Percentiles rank a stretch among this genome's conserved stretches.
Conservation (phyloP, 2,888 invertebrate genomes). For the Hermodice carunculata region DNA sequence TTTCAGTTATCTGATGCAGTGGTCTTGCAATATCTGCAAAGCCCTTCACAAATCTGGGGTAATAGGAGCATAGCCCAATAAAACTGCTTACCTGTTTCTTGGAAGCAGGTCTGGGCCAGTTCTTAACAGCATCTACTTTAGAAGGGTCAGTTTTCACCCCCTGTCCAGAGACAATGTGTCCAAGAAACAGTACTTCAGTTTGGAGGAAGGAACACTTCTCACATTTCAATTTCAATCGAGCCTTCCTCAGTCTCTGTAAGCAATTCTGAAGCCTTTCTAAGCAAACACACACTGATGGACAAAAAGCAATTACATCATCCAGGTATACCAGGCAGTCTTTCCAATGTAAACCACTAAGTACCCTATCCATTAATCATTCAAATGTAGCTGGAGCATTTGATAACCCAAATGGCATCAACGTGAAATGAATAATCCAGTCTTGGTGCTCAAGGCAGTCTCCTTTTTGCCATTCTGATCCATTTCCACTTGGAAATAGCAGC, state of each 20-base stretch:
- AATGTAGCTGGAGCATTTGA: slow-evolving; percentile 43
- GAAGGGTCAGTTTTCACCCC: slow-evolving; percentile 14
- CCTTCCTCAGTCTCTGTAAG: slow-evolving; percentile 36
- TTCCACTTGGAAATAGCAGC: slow-evolving; percentile 48
- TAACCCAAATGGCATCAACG: slow-evolving; percentile 38
- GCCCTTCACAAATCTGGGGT: slow-evolving; percentile 13
- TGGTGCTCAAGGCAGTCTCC: slow-evolving; percentile 43
- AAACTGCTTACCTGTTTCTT: slow-evolving; percentile 7
- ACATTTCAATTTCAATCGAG: slow-evolving; percentile 44
- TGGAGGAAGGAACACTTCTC: slow-evolving; percentile 40
- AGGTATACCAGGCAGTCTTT: slow-evolving; percentile 34
- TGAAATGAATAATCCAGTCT: slow-evolving; percentile 35
- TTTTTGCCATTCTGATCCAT: slow-evolving; percentile 26
- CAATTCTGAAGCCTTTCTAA: slow-evolving; percentile 26
- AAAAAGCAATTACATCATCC: slow-evolving; percentile 42
- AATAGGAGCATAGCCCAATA: slow-evolving; percentile 15
- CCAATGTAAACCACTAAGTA: slow-evolving; percentile 30
- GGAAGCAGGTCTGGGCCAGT: slow-evolving; percentile 7
- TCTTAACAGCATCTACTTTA: slow-evolving; percentile 6
- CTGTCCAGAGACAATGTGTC: slow-evolving; percentile 13
- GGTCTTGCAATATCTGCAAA: slow-evolving; percentile 13
- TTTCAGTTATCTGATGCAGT: not conserved
- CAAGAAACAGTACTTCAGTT: slow-evolving; percentile 18
- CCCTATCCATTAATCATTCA: slow-evolving; percentile 39
- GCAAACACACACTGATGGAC: too few species aligned